phyloP scores from a whole-genome alignment of 2,888 invertebrate genomes.

The Steromphala cineraria region DNA sequence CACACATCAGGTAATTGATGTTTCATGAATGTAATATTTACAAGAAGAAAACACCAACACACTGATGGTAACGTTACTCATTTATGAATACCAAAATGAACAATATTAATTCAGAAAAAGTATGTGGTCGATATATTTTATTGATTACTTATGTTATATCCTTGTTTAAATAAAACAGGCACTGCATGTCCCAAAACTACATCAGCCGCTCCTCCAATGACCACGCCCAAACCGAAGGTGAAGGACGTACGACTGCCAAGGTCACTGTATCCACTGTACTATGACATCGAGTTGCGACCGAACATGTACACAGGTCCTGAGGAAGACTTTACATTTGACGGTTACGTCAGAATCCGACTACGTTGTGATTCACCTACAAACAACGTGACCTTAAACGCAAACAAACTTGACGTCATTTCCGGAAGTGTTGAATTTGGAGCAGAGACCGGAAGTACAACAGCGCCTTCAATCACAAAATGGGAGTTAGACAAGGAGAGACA shows the following conservation, averaged over 20 bases:
- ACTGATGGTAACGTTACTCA: no score
- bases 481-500: slow-evolving; percentile 56
- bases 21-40: no score
- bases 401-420: slow-evolving; percentile 49
- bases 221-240: not conserved
- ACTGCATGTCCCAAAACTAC: not conserved
- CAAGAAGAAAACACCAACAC: no score
- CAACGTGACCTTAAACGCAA: slow-evolving; percentile 58
- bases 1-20: no score
- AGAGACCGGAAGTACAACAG: slow-evolving; percentile 10
- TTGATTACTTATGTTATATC: no score
- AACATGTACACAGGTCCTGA: not conserved
- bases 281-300: not conserved
- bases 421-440: slow-evolving; percentile 33
- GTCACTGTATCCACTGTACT: not conserved
- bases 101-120: no score
- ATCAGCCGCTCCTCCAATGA: not conserved
- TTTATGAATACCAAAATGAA: no score
- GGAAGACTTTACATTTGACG: not conserved
- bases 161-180: no score
- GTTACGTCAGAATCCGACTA: not conserved
- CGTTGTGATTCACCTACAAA: slow-evolving; percentile 38
- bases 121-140: no score
- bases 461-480: slow-evolving; percentile 32
- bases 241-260: slow-evolving; percentile 46